Evolutionary conservation across 2,888 invertebrate species (phyloP), one percentile per base, ranked within the genome.

Genomic region (Pyrocoelia pectoralis): DNA sequence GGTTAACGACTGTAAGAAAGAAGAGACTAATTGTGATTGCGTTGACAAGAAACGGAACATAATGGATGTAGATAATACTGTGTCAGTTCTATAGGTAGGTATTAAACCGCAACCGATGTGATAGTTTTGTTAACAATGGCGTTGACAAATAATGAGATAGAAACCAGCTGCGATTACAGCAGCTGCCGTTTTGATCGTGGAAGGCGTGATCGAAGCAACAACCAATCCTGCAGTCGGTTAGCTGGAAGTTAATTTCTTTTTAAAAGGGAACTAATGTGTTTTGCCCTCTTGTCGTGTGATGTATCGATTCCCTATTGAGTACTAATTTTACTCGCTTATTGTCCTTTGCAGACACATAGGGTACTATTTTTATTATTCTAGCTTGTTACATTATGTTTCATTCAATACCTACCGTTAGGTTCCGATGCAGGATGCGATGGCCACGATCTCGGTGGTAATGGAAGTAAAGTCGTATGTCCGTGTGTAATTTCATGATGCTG

Each of bases 401-500:
- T 29, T 33, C 10, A 24, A 1, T 15, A 24, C 28, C n/a, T 71
- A 79, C 80, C 75, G 56, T 73, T 71, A n/a, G 60, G 63, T 61
- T 79, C 79, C 28, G 76, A 65, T 14, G 77, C 67, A 51, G 76
- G 68, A 28, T 77, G 67, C 52, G 76, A 67, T 4, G 76, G 68
- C 79, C 79, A 80, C 59, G 75, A 74, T 66, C 77, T 75, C 13
- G 76, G 73, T 10, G 77, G 67, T 48, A 70, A 70, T 43, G 68
- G 71, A 53, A 69, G 43, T 52, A 70, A 40, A n/a, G 58, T 61
- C 24, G 70, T 69, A 46, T 70, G 70, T 38, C 66, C 66, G 14
- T 62, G 62, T 40, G 84, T 83, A 63, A 83, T 83, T 66, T 84
- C 83, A 12, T 84, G 84, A 66, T 60, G 9, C 8, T 50, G 13